Base-by-base conservation (phyloP, 2,888 invertebrate genomes). In the Colletes collaris region DNA sequence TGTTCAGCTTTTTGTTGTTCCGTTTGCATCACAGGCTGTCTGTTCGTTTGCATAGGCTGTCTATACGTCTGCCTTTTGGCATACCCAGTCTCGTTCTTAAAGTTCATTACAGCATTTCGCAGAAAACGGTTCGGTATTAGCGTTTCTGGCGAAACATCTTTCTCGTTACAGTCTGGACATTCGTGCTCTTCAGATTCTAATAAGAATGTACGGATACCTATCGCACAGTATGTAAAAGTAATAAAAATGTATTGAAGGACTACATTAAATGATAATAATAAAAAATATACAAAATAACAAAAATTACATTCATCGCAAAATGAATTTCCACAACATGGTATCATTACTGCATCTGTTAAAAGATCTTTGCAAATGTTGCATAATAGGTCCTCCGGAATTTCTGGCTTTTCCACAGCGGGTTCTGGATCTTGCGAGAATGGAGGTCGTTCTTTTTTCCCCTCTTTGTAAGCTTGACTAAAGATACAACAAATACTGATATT, bases 301-400 rank as follows among this genome's bases (percentile, higher is more conserved):
- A 74, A 94, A 96, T 95, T 94, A 97, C 99, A 99, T 93, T 99
- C 99, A 93, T 99, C 99, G 93, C 99, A 99, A 94, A 98, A 99
- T 10, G 98, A 98, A 93, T 98, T 98, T 4, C 99, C 99, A 93
- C 99, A 99, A 92, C 99, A 99, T 0, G 98, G 98, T 92, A 99
- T 98, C 95, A 99, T 97, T 44, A 99, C 99, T 52, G 99, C 99
- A 93, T 99, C 99, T 0, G 96, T 96, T 81, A 99, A 95, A 55
- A 99, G 94, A 93, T 98, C 98, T 67, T 97, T 95, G 93, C 99
- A 99, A 74, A 99, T 95, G 74, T 96, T 96, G 93, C 99, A 99
- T 60, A 97, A 94, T 63, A 99, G 94, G 92, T 99, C 99, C 83
- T 97, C 97, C 0, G 99, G 99, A 71, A 99, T 96, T 88, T 96